Evolutionary conservation across 2,888 invertebrate species (phyloP).

Genomic region (Meandrusa payeni): DNA sequence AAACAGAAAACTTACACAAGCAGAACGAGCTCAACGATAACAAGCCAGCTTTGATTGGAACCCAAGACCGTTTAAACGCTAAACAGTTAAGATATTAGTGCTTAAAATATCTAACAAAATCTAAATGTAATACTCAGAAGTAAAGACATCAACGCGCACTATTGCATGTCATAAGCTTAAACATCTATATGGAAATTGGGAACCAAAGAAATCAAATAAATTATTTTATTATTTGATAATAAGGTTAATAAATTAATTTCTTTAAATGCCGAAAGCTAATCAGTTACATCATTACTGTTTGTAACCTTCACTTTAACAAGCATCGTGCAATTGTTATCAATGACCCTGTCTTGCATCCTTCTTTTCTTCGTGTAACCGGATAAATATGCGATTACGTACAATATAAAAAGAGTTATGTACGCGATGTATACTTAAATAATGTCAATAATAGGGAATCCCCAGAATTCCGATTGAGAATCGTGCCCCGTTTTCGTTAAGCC

Average conservation of each 20-base stretch:
- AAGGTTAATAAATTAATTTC: conserved; percentile 4
- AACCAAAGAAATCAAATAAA: no score
- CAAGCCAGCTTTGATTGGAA: no score
- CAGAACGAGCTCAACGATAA: no score
- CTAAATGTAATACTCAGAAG: conserved; percentile 3
- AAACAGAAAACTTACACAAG: no score
- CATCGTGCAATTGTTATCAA: conserved; percentile 18
- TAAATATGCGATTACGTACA: neutral
- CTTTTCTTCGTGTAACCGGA: conserved; percentile 2
- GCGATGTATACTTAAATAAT: neutral
- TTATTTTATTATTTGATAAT: neutral
- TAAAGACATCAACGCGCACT: conserved; percentile 26
- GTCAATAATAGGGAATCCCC: no score
- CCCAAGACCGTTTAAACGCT: no score
- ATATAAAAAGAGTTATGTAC: conserved; percentile 4
- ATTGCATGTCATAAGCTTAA: no score
- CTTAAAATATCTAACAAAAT: no score
- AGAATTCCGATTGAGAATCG: no score
- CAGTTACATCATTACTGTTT: conserved; percentile 9
- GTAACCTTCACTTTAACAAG: conserved; percentile 18
- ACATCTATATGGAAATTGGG: no score
- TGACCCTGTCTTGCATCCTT: conserved; percentile 19
- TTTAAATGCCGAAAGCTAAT: conserved; percentile 13
- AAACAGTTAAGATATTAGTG: no score
- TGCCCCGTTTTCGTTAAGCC: no score